Evolutionary conservation across 1,140 invertebrate species (phyloP).

Genomic region (Rhopalosiphum padi): DNA sequence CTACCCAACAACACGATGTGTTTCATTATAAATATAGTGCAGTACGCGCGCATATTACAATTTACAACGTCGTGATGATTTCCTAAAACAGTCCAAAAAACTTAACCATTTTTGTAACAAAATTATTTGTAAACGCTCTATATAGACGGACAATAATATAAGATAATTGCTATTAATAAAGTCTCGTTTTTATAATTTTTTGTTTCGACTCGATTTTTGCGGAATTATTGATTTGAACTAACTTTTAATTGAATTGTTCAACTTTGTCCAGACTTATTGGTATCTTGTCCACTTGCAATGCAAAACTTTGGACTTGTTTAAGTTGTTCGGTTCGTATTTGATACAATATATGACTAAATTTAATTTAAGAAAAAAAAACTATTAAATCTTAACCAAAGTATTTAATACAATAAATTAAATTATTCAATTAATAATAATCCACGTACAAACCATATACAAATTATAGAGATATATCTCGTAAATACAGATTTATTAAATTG

Average conservation of each 20-base stretch:
- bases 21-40: not conserved
- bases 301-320: not conserved
- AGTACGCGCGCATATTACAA: not conserved
- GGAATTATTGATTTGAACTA: not conserved
- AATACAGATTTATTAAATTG: not conserved
- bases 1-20: too few species aligned
- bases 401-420: not conserved
- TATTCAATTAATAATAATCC: not conserved
- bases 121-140: not conserved
- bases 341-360: not conserved
- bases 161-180: not conserved
- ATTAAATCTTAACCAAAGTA: not conserved
- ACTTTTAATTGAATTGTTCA: slow-evolving; percentile 5
- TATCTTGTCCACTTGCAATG: not conserved
- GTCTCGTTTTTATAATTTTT: not conserved
- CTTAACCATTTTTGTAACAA: not conserved
- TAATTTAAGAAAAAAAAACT: not conserved
- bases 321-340: not conserved
- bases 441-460: not conserved
- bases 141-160: not conserved
- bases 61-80: not conserved
- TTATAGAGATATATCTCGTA: not conserved
- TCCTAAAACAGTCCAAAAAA: not conserved
- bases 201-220: not conserved
- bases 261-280: not conserved